These are phyloP conservation scores for Rhincodon typus DNA, from an alignment of 2,797 vertebrate genomes.

Conservation along the genomic window DNA sequence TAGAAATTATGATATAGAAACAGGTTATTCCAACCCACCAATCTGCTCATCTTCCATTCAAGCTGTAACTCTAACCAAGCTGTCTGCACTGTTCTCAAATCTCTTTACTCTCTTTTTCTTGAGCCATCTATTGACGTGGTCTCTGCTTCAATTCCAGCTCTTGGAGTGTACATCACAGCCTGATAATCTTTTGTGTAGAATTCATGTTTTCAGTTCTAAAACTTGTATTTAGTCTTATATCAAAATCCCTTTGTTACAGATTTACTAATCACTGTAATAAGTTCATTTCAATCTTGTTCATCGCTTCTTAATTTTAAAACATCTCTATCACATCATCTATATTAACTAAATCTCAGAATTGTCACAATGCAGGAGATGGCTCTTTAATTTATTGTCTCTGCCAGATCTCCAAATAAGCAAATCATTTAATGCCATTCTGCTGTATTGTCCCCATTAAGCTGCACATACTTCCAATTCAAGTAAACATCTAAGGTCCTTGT, in stretches of 20 bases:
- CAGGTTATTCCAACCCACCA: background rate
- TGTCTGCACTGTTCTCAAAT: background rate
- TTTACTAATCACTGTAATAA: background rate
- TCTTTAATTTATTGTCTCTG: too few species aligned
- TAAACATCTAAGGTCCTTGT: too few species aligned
- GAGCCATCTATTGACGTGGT: background rate
- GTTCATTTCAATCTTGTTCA: background rate
- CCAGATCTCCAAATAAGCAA: too few species aligned
- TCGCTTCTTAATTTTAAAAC: background rate
- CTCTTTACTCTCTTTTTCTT: background rate
- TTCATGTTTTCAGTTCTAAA: background rate
- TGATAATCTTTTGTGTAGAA: background rate
- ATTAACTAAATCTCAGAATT: background rate
- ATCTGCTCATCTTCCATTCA: background rate
- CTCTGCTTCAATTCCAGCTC: background rate
- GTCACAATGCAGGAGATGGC: too few species aligned
- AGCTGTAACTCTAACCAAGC: background rate
- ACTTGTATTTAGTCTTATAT: background rate
- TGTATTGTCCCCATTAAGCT: too few species aligned
- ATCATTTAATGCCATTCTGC: too few species aligned
- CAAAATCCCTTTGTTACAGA: background rate
- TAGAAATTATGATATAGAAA: background rate
- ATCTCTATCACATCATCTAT: background rate
- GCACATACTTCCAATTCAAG: too few species aligned
- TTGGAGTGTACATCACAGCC: background rate